Evolutionary conservation across 2,797 vertebrate species (phyloP).

Genomic region (Bucorvus abyssinicus): DNA sequence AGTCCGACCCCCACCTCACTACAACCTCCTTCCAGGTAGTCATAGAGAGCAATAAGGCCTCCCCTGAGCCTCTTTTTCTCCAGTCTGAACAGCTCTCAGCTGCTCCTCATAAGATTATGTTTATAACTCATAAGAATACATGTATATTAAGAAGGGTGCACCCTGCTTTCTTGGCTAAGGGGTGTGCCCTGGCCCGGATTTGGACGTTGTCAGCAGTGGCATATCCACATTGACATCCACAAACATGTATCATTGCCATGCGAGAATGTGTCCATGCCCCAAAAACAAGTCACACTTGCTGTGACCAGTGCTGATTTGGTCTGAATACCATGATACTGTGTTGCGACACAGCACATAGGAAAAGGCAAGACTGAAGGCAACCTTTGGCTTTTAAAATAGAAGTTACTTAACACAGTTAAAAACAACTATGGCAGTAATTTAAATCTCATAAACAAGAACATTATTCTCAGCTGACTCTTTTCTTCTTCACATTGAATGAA

Average conservation of each 20-base stretch:
- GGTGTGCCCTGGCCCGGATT: neutral
- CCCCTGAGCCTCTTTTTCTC: neutral
- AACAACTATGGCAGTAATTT: neutral
- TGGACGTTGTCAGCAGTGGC: neutral
- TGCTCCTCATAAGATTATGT: neutral
- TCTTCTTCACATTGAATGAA: neutral
- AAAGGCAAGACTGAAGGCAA: neutral
- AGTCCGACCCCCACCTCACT: too few species aligned
- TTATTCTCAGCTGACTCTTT: neutral
- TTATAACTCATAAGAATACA: neutral
- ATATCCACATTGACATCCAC: neutral
- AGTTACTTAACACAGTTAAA: neutral
- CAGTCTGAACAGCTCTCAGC: neutral
- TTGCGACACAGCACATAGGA: neutral
- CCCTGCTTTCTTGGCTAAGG: neutral
- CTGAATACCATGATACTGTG: neutral
- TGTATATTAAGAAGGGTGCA: neutral
- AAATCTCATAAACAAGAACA: neutral
- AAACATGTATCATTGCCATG: fast-evolving
- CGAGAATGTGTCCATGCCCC: fast-evolving
- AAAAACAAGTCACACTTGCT: neutral
- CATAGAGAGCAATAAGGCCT: too few species aligned
- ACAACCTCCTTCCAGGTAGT: too few species aligned
- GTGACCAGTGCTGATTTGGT: neutral
- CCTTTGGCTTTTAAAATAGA: neutral